These are phyloP conservation scores for Lontra canadensis DNA, from an alignment of 2,113 vertebrate genomes.

Conservation along the genomic window DNA sequence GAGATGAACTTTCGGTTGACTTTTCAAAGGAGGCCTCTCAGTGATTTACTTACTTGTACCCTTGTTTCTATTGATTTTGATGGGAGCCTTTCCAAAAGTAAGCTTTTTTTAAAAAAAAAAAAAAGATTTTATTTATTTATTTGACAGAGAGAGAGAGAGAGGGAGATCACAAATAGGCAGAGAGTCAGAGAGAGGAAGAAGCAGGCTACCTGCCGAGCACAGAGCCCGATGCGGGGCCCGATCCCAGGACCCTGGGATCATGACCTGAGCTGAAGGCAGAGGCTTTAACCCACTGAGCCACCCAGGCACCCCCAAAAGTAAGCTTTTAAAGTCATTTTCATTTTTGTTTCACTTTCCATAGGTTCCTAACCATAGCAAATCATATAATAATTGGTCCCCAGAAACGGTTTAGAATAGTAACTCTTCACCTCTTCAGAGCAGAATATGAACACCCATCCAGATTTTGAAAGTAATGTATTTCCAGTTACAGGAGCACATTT, in stretches of 20 bases:
- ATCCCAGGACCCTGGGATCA: too few species aligned
- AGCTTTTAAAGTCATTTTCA: slow-evolving; percentile 25
- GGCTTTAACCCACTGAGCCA: too few species aligned
- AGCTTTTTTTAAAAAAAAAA: too few species aligned
- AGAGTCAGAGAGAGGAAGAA: too few species aligned
- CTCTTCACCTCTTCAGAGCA: slow-evolving; percentile 25
- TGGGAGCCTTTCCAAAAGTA: slow-evolving; percentile 12
- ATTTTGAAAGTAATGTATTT: slow-evolving; percentile 35
- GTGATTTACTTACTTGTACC: background rate
- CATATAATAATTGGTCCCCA: slow-evolving; percentile 2
- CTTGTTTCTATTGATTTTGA: slow-evolving; percentile 10
- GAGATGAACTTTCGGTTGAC: background rate
- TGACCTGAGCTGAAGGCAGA: too few species aligned
- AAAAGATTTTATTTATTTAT: too few species aligned
- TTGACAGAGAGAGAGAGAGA: too few species aligned
- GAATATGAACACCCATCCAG: background rate
- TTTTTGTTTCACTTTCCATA: slow-evolving; percentile 1
- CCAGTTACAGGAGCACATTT: background rate
- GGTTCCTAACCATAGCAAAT: slow-evolving; percentile 4
- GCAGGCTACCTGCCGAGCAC: too few species aligned
- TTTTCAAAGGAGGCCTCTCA: background rate
- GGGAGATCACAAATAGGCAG: too few species aligned
- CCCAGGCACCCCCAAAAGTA: background rate
- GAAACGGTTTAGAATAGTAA: slow-evolving; percentile 19
- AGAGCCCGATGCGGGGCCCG: too few species aligned